These are phyloP conservation scores for Heliocidaris tuberculata DNA, from an alignment of 35 echinoderm and acorn worm genomes.

Conservation along the genomic window DNA sequence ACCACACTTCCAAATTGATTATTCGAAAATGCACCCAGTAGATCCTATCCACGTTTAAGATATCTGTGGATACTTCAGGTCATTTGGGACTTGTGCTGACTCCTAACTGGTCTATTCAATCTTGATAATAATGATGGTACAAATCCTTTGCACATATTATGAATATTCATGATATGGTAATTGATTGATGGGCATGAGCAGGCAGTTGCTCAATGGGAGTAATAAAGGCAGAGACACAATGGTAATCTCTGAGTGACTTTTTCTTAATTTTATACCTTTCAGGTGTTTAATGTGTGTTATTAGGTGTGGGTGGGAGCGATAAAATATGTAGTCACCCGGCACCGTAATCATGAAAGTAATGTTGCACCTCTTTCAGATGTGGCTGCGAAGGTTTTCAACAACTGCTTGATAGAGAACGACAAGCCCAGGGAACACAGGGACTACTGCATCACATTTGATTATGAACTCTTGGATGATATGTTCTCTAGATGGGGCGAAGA, in stretches of 20 bases:
- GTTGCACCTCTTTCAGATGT: conserved; percentile 55
- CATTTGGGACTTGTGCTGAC: neutral
- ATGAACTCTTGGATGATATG: conserved; percentile 96
- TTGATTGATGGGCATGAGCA: no score
- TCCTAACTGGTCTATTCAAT: neutral
- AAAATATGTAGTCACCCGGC: neutral
- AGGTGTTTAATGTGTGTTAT: no score
- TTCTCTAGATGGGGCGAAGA: conserved; percentile 78
- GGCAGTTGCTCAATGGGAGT: no score
- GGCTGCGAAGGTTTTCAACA: conserved; percentile 76
- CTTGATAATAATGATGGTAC: no score
- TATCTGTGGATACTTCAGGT: no score
- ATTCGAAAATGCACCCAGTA: no score
- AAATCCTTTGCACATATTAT: no score
- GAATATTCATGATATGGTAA: no score
- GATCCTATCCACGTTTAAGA: no score
- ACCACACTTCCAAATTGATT: neutral
- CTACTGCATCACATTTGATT: conserved; percentile 86
- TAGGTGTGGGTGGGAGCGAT: neutral
- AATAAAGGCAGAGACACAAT: no score
- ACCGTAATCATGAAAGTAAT: neutral
- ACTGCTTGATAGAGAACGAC: conserved; percentile 74
- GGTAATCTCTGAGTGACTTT: no score
- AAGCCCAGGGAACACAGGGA: conserved; percentile 69
- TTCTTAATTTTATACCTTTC: neutral